Base-by-base conservation (phyloP, 2,888 invertebrate species). In the Synanthedon andrenaeformis region DNA sequence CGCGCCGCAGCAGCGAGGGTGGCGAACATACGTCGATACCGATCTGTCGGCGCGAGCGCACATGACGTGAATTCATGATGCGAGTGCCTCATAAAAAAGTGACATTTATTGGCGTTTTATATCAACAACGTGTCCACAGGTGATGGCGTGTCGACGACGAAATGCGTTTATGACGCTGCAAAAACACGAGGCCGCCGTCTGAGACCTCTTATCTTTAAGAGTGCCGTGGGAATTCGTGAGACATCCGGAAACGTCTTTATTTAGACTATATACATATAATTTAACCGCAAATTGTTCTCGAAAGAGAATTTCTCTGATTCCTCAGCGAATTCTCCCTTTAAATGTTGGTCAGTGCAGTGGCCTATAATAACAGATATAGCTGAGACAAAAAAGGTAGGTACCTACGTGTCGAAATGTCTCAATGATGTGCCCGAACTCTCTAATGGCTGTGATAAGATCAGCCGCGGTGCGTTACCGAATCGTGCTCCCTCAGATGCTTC, bases 31-130 rank as follows among this genome's bases (percentile, higher is more conserved):
- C 69, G 69, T 73, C 78, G 84, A 82, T 84, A 80, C 76, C 69
- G 65, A 84, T 84, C 84, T 78, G 79, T 69, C 76, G 72, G 67
- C 74, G 69, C 72, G 64, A 57, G 67, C 79, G 84, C 82, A 79
- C 86, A 86, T 86, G 85, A 86, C 80, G 59, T 70, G 85, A 79
- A 79, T 83, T 65, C 77, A 67, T 65, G 64, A 72, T 67, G 71
- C 69, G 72, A 69, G 70, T 66, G 75, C 69, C 72, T 82, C 82
- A 85, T 85, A 86, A 87, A 86, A 84, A 85, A 83, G 83, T 85
- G 86, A 85, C 86, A 78, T 84, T 87, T 85, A 87, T 84, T 85
- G 82, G 82, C 78, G 72, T 80, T 84, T 87, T 84, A 86, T 85
- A 83, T 81, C 83, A 85, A 80, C 81, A 74, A 78, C 79, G 82